Evolutionary conservation across 2,113 vertebrate genomes (phyloP).

Genomic region (Datnioides undecimradiatus): DNA sequence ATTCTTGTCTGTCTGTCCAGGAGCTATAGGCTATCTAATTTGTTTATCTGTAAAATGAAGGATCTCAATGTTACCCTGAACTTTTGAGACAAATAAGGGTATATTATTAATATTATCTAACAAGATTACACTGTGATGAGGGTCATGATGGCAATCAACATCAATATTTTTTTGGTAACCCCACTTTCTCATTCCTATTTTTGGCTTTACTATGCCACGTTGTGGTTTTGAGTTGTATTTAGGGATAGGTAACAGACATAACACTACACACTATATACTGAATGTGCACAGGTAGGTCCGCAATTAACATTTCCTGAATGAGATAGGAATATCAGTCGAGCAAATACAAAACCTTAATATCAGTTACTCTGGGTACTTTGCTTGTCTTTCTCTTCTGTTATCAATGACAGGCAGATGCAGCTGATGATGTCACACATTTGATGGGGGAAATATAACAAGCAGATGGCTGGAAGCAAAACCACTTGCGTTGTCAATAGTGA

Average conservation of each 20-base stretch:
- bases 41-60: neutral
- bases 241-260: neutral
- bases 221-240: neutral
- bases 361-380: neutral
- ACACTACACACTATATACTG: too few species aligned
- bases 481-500: slow-evolving; percentile 63
- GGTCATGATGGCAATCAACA: too few species aligned
- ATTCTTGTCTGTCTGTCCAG: neutral
- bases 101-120: too few species aligned
- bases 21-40: neutral
- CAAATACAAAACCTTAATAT: neutral
- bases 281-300: neutral
- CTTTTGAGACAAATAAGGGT: neutral
- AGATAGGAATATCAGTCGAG: neutral
- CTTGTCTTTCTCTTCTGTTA: slow-evolving; percentile 1
- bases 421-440: slow-evolving; percentile 59
- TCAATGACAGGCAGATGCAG: slow-evolving; percentile 14
- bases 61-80: neutral
- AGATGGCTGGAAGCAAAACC: slow-evolving; percentile 73
- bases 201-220: neutral
- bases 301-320: neutral
- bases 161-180: neutral
- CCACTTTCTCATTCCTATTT: neutral
- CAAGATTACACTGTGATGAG: too few species aligned
- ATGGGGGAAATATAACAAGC: slow-evolving; percentile 65